Evolutionary conservation across 2,888 invertebrate genomes (phyloP), one percentile per base, ranked within the genome.

Genomic region (Himalopsyche kuldschensis): DNA sequence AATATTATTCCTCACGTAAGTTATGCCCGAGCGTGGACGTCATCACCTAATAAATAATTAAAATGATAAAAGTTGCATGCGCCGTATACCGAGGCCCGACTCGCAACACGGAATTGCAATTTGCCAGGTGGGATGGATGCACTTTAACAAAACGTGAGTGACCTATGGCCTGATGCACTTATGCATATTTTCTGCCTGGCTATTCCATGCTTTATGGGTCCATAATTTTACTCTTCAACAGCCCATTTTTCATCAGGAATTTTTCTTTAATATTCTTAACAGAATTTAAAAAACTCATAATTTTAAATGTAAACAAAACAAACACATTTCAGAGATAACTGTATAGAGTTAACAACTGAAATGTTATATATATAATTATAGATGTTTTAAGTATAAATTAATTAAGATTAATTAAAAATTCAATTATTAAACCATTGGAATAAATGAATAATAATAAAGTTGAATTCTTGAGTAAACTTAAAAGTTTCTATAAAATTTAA

Each of bases 51-150:
- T 82, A 81, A 84, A 84, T 84, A 84, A 82, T 84, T 78, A 78
- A 80, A 79, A 41, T 69, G 81, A 35, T 80, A 55, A 82, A 84
- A 84, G 41, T 75, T 82, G 82, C 79, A 79, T 11, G 63, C 78
- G 32, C 30, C 27, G 31, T 41, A 78, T 24, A 69, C 41, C 35
- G 82, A 82, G 24, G 15, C 41, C 15, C 41, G 41, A 41, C 41
- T 46, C n/a, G 32, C 63, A 55, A 85, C 84, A 85, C 63, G 81
- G 78, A 85, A 85, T 78, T 63, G 83, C 84, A 82, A 85, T 85
- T 85, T 79, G 76, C 48, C 27, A 47, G 79, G 47, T 32, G 6
- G 78, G 78, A 41, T 35, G 10, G 41, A 46, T 31, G 32, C 77
- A 77, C 32, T 77, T 77, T 35, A 77, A 77, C 41, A 35, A 77